Percentiles rank a stretch among this genome's conserved stretches.
phyloP scores from a whole-genome alignment of 30 jellyfish, hydroid and myxozoan species.

The Cassiopea xamachana region DNA sequence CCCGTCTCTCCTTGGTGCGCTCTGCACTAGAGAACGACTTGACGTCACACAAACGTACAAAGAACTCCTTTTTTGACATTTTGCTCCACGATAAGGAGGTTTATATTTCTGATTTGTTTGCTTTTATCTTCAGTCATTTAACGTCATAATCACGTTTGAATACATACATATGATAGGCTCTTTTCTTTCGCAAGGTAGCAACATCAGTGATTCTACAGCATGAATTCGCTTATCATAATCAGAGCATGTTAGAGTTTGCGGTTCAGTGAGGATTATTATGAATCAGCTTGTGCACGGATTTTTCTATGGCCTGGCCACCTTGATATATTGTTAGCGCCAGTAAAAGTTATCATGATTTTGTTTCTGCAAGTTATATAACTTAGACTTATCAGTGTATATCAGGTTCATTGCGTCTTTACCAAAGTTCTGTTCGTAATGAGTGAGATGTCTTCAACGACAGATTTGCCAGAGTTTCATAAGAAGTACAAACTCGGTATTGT shows the following conservation, averaged over 20 bases:
- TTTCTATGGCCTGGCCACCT: not conserved
- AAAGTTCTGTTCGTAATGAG: not conserved
- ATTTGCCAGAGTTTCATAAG: conserved; percentile 36
- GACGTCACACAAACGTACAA: not conserved
- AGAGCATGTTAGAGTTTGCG: conserved; percentile 25
- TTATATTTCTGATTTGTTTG: too few species aligned
- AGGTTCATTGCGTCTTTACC: not conserved
- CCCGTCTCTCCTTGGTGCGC: too few species aligned
- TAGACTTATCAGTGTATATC: not conserved
- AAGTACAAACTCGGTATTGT: conserved; percentile 34
- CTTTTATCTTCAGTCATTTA: not conserved
- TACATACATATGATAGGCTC: not conserved
- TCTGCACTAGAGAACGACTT: too few species aligned
- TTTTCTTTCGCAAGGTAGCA: not conserved
- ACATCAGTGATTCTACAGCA: not conserved
- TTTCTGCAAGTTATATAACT: not conserved
- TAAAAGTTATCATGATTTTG: not conserved
- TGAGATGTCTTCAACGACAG: conserved; percentile 14
- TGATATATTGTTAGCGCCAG: not conserved
- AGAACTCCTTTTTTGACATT: not conserved
- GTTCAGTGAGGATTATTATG: conserved; percentile 2
- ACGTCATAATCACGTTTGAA: not conserved
- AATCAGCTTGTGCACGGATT: conserved; percentile 9
- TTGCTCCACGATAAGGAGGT: not conserved
- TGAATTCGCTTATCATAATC: not conserved